Percentiles rank a stretch among this genome's conserved stretches.
phyloP scores from a whole-genome alignment of 1,140 invertebrate genomes.

The Steinernema khuongi region DNA sequence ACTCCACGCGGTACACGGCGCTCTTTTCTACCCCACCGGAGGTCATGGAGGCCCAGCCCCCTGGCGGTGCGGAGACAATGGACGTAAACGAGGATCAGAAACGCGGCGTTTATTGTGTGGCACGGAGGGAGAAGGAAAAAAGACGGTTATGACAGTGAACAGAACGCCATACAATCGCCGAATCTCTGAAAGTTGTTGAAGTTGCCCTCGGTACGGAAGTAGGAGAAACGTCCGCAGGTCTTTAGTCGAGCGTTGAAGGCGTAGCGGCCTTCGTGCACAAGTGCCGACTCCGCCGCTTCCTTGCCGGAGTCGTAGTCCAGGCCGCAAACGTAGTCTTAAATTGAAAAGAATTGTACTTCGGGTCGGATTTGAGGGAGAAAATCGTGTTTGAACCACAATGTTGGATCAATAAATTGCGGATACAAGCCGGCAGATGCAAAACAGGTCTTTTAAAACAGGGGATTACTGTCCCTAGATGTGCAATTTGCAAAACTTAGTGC shows the following conservation, averaged over 20 bases:
- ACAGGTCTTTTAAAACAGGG: too few species aligned
- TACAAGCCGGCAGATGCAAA: too few species aligned
- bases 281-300: background rate
- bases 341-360: too few species aligned
- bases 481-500: too few species aligned
- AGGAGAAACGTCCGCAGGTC: conserved; percentile 35
- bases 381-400: too few species aligned
- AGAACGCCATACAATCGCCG: conserved; percentile 30
- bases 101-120: background rate
- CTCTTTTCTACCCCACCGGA: too few species aligned
- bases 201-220: conserved; percentile 37
- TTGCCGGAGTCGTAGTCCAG: background rate
- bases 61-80: background rate
- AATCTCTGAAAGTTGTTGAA: conserved; percentile 40
- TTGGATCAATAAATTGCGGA: too few species aligned
- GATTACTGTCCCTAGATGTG: too few species aligned
- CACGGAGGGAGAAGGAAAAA: background rate
- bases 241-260: conserved; percentile 20
- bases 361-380: too few species aligned
- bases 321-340: background rate
- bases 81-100: background rate
- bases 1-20: too few species aligned
- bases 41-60: too few species aligned
- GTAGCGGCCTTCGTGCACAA: background rate
- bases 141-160: background rate